Percentiles rank a stretch among this genome's conserved stretches.
These are phyloP conservation scores for Ormyrus nitidulus DNA, from an alignment of 2,888 invertebrate species.

Conservation along the genomic window DNA sequence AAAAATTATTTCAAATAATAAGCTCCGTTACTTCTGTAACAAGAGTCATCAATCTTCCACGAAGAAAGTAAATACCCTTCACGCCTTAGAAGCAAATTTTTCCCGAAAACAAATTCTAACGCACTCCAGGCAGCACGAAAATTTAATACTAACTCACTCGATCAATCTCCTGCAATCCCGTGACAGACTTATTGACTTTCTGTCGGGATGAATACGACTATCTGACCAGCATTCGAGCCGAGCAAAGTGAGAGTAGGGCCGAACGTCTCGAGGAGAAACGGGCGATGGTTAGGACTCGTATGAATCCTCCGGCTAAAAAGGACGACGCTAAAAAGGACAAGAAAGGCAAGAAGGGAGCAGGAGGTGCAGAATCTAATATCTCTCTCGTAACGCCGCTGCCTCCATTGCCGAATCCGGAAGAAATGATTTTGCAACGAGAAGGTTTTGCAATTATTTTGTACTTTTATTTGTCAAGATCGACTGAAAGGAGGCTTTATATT, in stretches of 20 bases:
- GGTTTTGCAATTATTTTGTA: conserved; percentile 57
- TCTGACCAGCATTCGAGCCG: conserved; percentile 73
- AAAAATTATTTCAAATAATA: too few relatives aligned
- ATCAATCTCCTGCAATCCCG: not conserved
- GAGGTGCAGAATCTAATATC: conserved; percentile 67
- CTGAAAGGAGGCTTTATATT: not conserved
- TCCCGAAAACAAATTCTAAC: too few relatives aligned
- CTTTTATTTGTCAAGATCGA: not conserved
- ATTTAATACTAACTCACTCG: not conserved
- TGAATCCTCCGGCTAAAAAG: conserved; percentile 69
- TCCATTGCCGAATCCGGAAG: conserved; percentile 66
- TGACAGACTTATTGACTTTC: conserved; percentile 76
- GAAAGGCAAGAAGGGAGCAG: conserved; percentile 26
- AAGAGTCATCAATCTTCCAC: not conserved
- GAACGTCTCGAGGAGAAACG: conserved; percentile 76
- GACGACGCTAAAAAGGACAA: not conserved
- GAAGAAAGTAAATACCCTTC: not conserved
- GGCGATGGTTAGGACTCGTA: conserved; percentile 73
- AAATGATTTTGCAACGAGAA: conserved; percentile 65
- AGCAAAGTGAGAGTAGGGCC: conserved; percentile 75
- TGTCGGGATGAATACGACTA: conserved; percentile 75
- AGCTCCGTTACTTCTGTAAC: not conserved
- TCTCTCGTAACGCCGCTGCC: conserved; percentile 75
- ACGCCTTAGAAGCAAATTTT: too few relatives aligned
- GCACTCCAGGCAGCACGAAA: not conserved